phyloP scores from a whole-genome alignment of 2,113 vertebrate genomes.

The Romanogobio albipinnatus region DNA sequence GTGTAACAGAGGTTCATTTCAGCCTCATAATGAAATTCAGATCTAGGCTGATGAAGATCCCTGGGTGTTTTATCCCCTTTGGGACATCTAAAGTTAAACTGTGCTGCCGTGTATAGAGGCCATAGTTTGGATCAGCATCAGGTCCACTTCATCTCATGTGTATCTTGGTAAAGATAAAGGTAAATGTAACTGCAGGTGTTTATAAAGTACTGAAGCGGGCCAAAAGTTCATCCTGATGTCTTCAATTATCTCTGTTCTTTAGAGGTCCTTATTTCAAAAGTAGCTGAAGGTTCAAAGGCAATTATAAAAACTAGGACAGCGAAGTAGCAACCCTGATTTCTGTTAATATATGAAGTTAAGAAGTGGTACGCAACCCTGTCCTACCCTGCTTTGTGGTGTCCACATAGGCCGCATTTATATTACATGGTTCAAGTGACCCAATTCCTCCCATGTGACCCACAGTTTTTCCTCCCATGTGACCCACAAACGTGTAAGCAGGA shows the following conservation, averaged over 20 bases:
- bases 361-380: constrained; percentile 25
- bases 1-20: neutral
- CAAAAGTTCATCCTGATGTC: neutral
- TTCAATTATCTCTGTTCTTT: neutral
- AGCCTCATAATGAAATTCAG: constrained; percentile 29
- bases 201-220: neutral
- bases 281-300: constrained; percentile 3
- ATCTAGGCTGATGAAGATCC: constrained; percentile 22
- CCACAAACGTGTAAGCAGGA: too few relatives aligned
- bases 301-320: constrained; percentile 14
- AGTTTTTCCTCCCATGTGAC: too few relatives aligned
- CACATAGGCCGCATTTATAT: neutral
- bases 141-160: neutral
- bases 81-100: constrained; percentile 16
- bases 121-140: neutral
- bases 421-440: neutral
- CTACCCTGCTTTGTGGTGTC: neutral
- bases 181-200: neutral
- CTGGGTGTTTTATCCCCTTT: constrained; percentile 11
- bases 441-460: too few relatives aligned
- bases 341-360: constrained; percentile 8
- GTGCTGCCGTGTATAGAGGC: constrained; percentile 2
- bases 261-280: neutral
- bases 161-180: neutral
- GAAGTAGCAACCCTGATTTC: constrained; percentile 12